phyloP scores from a whole-genome alignment of 2,888 invertebrate species.

The Microplitis manilae region DNA sequence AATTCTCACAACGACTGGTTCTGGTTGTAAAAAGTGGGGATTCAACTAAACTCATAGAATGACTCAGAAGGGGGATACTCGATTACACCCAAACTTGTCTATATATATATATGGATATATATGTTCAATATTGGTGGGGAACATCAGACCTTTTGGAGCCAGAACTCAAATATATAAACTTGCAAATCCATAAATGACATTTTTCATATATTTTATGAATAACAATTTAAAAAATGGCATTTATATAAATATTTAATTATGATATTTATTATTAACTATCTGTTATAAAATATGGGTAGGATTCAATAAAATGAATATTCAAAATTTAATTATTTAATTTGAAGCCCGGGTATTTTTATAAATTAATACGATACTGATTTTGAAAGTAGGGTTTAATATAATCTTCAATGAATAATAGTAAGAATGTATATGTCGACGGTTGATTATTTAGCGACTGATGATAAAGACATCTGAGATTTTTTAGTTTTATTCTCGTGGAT shows the following conservation, averaged over 20 bases:
- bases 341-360: too few species aligned
- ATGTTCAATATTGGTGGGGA: slow-evolving; percentile 25
- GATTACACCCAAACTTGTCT: slow-evolving; percentile 23
- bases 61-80: slow-evolving; percentile 30
- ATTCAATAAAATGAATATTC: too few species aligned
- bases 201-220: background rate
- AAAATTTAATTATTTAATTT: too few species aligned
- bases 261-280: too few species aligned
- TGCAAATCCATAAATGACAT: background rate
- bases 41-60: slow-evolving; percentile 7
- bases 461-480: too few species aligned
- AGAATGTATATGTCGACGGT: too few species aligned
- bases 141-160: slow-evolving; percentile 36
- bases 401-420: too few species aligned
- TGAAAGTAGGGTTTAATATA: too few species aligned
- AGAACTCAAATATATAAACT: background rate
- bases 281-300: too few species aligned
- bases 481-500: too few species aligned
- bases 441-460: too few species aligned
- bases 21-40: background rate
- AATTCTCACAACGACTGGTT: slow-evolving; percentile 30
- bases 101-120: background rate
- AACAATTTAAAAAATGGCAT: background rate
- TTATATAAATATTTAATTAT: background rate
- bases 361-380: too few species aligned